These are phyloP conservation scores for Drosophila meridionalis DNA, from an alignment of 2,888 invertebrate species.

Conservation along the genomic window DNA sequence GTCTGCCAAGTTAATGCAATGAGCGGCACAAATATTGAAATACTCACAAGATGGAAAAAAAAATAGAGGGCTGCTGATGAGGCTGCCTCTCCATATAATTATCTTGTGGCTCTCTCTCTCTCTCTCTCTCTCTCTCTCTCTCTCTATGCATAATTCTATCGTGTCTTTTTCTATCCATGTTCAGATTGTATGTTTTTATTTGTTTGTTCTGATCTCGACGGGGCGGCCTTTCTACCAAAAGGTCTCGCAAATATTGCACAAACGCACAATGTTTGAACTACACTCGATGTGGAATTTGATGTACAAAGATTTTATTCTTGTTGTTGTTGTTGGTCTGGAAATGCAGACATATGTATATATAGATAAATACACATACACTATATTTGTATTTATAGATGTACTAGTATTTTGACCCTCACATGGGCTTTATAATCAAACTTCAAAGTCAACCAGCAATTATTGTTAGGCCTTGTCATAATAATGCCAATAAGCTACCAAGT, in stretches of 20 bases:
- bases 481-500: constrained; percentile 35
- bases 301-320: constrained; percentile 6
- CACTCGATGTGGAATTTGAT: constrained; percentile 61
- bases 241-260: constrained; percentile 74
- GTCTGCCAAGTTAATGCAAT: constrained; percentile 32
- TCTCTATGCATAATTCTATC: constrained; percentile 56
- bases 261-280: constrained; percentile 63
- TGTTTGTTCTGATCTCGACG: constrained; percentile 68
- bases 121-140: constrained; percentile 23
- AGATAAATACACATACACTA: background rate
- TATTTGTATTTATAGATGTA: background rate
- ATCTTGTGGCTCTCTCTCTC: constrained; percentile 17
- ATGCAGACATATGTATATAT: constrained; percentile 26
- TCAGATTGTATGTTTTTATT: constrained; percentile 17
- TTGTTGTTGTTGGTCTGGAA: constrained; percentile 32
- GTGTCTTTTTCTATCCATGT: constrained; percentile 52
- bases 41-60: constrained; percentile 28
- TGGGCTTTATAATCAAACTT: constrained; percentile 70
- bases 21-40: constrained; percentile 48
- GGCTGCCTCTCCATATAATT: constrained; percentile 26
- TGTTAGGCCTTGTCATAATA: constrained; percentile 51
- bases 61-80: constrained; percentile 13
- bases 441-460: constrained; percentile 69
- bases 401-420: constrained; percentile 64
- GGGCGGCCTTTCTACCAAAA: constrained; percentile 55